phyloP scores from a whole-genome alignment of 2,113 vertebrate genomes.

The Lichenostomus cassidix region DNA sequence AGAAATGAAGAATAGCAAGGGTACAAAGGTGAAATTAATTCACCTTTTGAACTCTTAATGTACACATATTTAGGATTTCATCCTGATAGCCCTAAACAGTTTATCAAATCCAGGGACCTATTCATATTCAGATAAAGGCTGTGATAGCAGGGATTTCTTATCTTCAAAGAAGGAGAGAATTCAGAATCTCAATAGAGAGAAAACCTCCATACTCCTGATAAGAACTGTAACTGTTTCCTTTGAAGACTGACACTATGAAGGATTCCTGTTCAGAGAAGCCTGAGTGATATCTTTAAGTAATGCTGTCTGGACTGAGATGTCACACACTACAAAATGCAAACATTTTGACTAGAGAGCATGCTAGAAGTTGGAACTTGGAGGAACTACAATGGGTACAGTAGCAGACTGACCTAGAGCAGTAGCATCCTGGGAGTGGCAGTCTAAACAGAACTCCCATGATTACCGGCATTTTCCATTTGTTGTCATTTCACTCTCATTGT shows the following conservation, averaged over 20 bases:
- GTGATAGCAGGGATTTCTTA: constrained; percentile 18
- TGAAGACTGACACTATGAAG: constrained; percentile 38
- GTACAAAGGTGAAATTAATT: constrained; percentile 5
- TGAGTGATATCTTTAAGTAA: not conserved
- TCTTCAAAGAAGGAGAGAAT: constrained; percentile 46
- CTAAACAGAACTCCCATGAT: constrained; percentile 26
- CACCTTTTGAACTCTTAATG: constrained; percentile 13
- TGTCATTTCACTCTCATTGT: constrained; percentile 11
- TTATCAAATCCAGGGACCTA: not conserved
- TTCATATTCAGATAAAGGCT: constrained; percentile 36
- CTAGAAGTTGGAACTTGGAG: not conserved
- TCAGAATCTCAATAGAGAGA: constrained; percentile 15
- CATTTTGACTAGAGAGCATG: not conserved
- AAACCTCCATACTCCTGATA: constrained; percentile 8
- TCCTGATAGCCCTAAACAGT: not conserved
- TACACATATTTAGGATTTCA: not conserved
- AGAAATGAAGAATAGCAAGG: not conserved
- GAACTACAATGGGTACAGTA: not conserved
- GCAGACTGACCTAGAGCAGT: not conserved
- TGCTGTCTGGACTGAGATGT: not conserved
- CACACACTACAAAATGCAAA: not conserved
- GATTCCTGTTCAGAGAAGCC: not conserved
- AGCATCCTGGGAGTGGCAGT: constrained; percentile 20
- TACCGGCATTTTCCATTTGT: constrained; percentile 31
- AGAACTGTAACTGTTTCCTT: constrained; percentile 24